Evolutionary conservation across 2,888 invertebrate genomes (phyloP), one percentile per base, ranked within the genome.

Genomic region (Onchidella celtica): DNA sequence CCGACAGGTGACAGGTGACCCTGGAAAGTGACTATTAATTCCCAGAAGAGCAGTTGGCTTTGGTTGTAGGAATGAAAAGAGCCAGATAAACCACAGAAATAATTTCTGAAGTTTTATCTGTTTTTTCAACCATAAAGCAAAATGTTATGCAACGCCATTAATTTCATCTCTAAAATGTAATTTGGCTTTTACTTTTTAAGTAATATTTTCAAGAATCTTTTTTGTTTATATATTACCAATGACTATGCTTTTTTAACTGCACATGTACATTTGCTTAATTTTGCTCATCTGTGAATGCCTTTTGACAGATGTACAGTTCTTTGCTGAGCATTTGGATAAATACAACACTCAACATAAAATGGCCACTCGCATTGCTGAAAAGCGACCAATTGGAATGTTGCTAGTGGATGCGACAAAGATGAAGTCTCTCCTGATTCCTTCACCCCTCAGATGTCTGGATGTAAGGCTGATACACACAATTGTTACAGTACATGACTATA

Each of bases 301-400:
- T 76, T 36, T 78, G 84, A 11, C 87, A 93, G 93, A 95, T 91
- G 94, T 96, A 1, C 94, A 94, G 34, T 94, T 94, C 75, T 96
- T 97, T 87, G 95, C 96, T 17, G 93, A 94, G 79, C 94, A 96
- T 89, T 96, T 97, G 88, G 95, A 95, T 68, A 95, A 95, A 74
- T 96, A 96, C 86, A 95, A 95, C 76, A 94, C 94, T 4, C 96
- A 97, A 94, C 95, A 96, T 89, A 95, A 95, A 1, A 94, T 94
- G 70, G 95, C 97, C 27, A 95, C 96, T 82, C 95, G 95, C 1
- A 95, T 97, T 36, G 94, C 95, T 9, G 95, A 95, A 83, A 94
- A 94, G 77, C 96, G 96, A 87, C 95, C 95, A 0, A 91, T 97
- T 81, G 97, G 97, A 0, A 91, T 97, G 70, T 92, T 97, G 47